A percentile compares a stretch with the other conserved stretches of the same genome.
Conservation (phyloP, 2,113 vertebrate species). For the Hippotragus niger region DNA sequence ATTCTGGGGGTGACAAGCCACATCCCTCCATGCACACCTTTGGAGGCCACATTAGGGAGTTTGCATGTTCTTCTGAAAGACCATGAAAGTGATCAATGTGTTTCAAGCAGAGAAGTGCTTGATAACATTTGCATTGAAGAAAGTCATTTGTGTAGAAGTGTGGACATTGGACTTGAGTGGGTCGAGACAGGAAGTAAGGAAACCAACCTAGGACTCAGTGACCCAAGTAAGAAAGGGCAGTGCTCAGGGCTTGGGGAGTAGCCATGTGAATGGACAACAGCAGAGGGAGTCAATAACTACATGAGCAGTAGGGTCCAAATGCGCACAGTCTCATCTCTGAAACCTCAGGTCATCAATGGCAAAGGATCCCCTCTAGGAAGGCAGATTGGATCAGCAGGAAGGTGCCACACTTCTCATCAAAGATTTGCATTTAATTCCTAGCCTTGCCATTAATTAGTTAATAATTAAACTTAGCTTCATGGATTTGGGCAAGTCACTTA, state of each 20-base stretch:
- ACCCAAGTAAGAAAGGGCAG: not conserved
- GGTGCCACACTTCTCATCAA: not conserved
- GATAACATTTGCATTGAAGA: not conserved
- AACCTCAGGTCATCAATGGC: not conserved
- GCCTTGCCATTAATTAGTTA: not conserved
- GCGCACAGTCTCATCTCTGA: not conserved
- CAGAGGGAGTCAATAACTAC: not conserved
- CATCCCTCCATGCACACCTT: not conserved
- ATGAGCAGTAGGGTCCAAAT: rapidly evolving
- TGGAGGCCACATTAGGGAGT: not conserved
- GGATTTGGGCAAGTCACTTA: not conserved
- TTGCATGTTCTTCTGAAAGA: not conserved
- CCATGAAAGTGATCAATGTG: not conserved
- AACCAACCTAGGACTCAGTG: not conserved
- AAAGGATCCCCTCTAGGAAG: not conserved
- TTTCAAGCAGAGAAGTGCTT: not conserved
- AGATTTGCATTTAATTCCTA: not conserved
- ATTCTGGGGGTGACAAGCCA: not conserved
- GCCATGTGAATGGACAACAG: rapidly evolving
- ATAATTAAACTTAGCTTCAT: not conserved
- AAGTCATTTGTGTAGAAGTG: not conserved
- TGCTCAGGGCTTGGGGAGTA: not conserved
- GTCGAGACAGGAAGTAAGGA: not conserved
- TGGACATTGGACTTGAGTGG: not conserved
- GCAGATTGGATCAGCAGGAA: not conserved